phyloP scores from a whole-genome alignment of 2,888 invertebrate genomes.

The Cordilura impudica region DNA sequence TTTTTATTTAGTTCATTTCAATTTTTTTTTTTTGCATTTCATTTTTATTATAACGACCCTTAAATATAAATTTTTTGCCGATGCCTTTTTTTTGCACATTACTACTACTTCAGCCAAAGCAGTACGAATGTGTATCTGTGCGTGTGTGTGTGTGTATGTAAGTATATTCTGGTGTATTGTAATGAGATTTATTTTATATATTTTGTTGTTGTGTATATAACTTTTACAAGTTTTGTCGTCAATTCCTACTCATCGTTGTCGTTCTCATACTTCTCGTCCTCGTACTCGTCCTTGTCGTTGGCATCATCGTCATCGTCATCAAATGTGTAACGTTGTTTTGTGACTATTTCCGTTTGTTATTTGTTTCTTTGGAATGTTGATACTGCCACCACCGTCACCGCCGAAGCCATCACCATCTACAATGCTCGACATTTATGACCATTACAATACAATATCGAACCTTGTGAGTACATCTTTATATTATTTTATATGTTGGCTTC shows the following conservation, averaged over 20 bases:
- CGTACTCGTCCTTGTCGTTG: background rate
- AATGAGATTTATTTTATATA: constrained; percentile 38
- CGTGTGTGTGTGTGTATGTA: background rate
- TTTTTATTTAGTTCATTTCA: constrained; percentile 16
- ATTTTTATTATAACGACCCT: constrained; percentile 28
- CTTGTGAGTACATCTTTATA: constrained; percentile 51
- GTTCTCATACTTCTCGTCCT: background rate
- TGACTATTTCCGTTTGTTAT: constrained; percentile 57
- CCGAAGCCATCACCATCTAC: background rate
- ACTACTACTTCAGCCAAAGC: background rate
- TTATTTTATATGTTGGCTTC: constrained; percentile 37
- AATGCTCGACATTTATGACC: constrained; percentile 42
- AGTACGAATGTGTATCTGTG: background rate
- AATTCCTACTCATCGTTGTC: background rate
- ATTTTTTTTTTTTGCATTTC: background rate
- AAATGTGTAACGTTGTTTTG: constrained; percentile 41
- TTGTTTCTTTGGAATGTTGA: background rate
- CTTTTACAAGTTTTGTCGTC: constrained; percentile 6
- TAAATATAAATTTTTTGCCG: constrained; percentile 23
- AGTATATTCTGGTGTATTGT: constrained; percentile 15
- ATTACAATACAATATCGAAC: constrained; percentile 55
- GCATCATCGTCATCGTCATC: constrained; percentile 17
- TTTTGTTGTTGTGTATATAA: background rate
- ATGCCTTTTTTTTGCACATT: constrained; percentile 9
- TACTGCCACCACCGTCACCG: background rate